Percentiles rank a stretch among this genome's conserved stretches.
Evolutionary conservation across 2,113 vertebrate species (phyloP).

Genomic region (Gallinago jamesoni): DNA sequence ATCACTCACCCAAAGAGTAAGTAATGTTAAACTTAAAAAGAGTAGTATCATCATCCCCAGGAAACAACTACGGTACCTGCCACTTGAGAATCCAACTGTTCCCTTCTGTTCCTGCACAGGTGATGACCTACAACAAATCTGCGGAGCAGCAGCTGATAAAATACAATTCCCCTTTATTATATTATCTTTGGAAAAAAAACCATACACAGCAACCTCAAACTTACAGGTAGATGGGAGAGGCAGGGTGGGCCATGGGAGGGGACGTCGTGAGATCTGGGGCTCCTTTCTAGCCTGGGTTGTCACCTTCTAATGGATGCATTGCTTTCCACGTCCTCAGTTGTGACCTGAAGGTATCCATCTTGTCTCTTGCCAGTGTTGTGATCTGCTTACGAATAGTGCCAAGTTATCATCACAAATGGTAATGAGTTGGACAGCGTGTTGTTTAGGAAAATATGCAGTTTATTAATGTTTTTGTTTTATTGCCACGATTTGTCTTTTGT

Average conservation of each 20-base stretch:
- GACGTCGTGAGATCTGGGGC: rapidly evolving
- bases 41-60: too few species aligned
- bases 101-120: background rate
- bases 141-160: background rate
- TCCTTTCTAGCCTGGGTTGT: background rate
- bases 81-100: background rate
- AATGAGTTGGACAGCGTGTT: background rate
- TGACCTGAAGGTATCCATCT: background rate
- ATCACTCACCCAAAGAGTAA: background rate
- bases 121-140: background rate
- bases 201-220: background rate
- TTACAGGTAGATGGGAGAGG: background rate
- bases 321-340: background rate
- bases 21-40: background rate
- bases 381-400: background rate
- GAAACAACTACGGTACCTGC: rapidly evolving
- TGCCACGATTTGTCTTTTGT: background rate
- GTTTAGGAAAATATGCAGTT: slow-evolving; percentile 37
- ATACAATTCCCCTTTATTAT: background rate
- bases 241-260: background rate
- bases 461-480: slow-evolving; percentile 18
- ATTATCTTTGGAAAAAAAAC: background rate
- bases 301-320: background rate
- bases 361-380: background rate
- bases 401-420: background rate